Percentiles rank a stretch among this genome's conserved stretches.
Evolutionary conservation across 2,797 vertebrate genomes (phyloP).

Genomic region (Lagodon rhomboides): DNA sequence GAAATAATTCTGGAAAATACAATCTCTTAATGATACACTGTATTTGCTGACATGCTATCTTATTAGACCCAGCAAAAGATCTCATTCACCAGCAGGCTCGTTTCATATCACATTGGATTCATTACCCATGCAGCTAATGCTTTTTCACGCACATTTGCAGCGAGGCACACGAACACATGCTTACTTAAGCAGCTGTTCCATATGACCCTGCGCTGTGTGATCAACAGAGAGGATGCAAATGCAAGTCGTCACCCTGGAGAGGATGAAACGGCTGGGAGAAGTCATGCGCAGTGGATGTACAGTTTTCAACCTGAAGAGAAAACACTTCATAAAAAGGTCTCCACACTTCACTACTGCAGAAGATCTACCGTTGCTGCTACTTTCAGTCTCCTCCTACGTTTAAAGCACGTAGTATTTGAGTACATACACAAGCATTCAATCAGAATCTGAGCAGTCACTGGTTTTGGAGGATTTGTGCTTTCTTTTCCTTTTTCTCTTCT

Average conservation of each 20-base stretch:
- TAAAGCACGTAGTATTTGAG: background rate
- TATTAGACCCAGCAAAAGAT: conserved; percentile 23
- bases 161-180: conserved; percentile 23
- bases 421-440: conserved; percentile 76
- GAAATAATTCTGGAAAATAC: conserved; percentile 47
- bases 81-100: conserved; percentile 35
- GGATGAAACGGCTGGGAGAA: conserved; percentile 46
- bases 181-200: conserved; percentile 36
- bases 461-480: conserved; percentile 90
- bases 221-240: conserved; percentile 53
- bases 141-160: conserved; percentile 47
- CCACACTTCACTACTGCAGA: conserved; percentile 4
- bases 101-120: conserved; percentile 38
- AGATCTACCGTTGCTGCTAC: conserved; percentile 13
- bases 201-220: conserved; percentile 33
- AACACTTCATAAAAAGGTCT: conserved; percentile 35
- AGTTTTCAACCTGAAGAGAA: conserved; percentile 40
- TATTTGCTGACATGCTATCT: conserved; percentile 52
- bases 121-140: conserved; percentile 51
- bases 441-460: conserved; percentile 85
- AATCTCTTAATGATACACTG: conserved; percentile 66
- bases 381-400: conserved; percentile 19
- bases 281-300: conserved; percentile 66
- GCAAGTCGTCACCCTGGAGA: conserved; percentile 42
- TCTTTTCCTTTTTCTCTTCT: conserved; percentile 87